These are phyloP conservation scores for Tetragonula carbonaria DNA, from an alignment of 2,888 invertebrate species.

Conservation along the genomic window DNA sequence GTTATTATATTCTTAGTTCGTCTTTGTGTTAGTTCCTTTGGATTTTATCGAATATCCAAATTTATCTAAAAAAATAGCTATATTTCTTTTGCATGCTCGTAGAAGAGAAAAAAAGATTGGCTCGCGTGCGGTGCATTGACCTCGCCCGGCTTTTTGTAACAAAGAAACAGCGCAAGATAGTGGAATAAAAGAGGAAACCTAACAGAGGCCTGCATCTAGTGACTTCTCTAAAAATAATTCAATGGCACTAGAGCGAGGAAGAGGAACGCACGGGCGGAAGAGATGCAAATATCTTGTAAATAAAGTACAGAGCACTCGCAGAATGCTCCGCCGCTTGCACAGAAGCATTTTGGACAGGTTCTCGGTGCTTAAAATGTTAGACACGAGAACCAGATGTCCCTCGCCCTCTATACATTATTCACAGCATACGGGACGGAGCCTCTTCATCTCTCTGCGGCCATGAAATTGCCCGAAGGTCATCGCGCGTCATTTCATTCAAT, in stretches of 20 bases:
- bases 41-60: too few relatives aligned
- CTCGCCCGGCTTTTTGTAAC: background rate
- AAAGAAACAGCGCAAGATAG: too few relatives aligned
- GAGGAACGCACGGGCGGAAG: background rate
- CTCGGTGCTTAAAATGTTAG: background rate
- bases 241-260: background rate
- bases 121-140: background rate
- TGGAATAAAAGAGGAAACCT: background rate
- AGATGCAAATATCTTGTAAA: background rate
- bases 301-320: conserved; percentile 16
- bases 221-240: conserved; percentile 12
- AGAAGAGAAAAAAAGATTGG: background rate
- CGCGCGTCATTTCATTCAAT: background rate
- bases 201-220: background rate
- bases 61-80: too few relatives aligned
- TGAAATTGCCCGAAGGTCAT: background rate
- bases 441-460: background rate
- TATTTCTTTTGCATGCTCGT: background rate
- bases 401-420: background rate
- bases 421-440: background rate
- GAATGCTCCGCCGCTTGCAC: background rate
- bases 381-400: conserved; percentile 8
- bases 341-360: conserved; percentile 10
- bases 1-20: too few relatives aligned
- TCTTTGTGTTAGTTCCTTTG: too few relatives aligned